Base-by-base conservation (phyloP, 2,113 vertebrate genomes). In the Mustela nigripes region DNA sequence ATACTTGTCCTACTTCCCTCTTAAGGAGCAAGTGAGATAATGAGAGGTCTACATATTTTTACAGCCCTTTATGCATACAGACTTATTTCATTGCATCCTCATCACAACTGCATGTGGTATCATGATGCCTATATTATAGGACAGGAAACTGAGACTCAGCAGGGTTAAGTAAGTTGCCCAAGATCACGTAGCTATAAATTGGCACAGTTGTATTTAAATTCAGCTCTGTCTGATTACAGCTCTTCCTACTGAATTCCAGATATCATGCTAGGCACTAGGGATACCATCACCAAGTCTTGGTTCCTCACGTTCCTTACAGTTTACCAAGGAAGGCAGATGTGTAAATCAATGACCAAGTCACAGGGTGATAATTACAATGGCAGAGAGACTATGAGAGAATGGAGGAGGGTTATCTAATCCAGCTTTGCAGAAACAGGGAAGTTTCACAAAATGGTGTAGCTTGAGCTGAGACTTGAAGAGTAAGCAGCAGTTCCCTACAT, bases 371-470 rank as follows among this genome's bases (percentile, higher is more conserved):
- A 91, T 53, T 60, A 53, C 21, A 94, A 22, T 60, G n/a, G 24
- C 39, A 87, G 58, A 63, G 50, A 86, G 31, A 28, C 50, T 82
- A 45, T 62, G 26, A 15, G 10, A 36, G 28, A 87, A 82, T 71
- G 53, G 50, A 90, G 24, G 42, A 85, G 15, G 12, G 22, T 5
- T 53, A 88, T 73, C 31, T 60, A 89, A 93, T 86, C 6, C 22
- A 96, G 71, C 7, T 33, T 65, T 94, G 45, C 15, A 89, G 36
- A 84, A 95, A 62, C 15, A 97, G 85, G 48, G 82, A 79, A 80
- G 2, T 79, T 95, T 84, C 39, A 92, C 22, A 90, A 80, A 95
- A 90, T 42, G 26, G 39, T 87, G 71, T n/a, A 79, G 42, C 48
- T 42, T 79, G 24, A 73, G 10, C 15, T 58, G 63, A 94, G 14